Base-by-base conservation (phyloP, 1,140 invertebrate genomes). In the Aporrectodea caliginosa region DNA sequence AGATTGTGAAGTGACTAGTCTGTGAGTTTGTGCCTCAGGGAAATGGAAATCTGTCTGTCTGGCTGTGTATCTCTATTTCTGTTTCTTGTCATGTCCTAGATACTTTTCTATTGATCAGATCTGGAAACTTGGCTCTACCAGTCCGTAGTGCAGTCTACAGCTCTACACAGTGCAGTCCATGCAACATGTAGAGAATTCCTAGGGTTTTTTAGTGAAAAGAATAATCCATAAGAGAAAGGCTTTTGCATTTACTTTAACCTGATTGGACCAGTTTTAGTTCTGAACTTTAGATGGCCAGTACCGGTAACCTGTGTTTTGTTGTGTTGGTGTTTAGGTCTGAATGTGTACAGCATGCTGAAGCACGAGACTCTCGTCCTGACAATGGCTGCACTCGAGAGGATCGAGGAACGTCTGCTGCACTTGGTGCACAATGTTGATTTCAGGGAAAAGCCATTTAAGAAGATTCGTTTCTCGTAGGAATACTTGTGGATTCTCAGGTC, bases 351-450 rank as follows among this genome's bases (percentile, higher is more conserved):
- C 76, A 98, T 99, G 94, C 86, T 99, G 43, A 99, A 99, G 90
- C 94, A 99, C 89, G 92, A 96, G 79, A 98, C 97, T 0, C 86
- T 99, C 22, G 92, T 99, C 0, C 86, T 99, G 0, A 98, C 97
- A 1, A 88, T 93, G 82, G 89, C 90, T 72, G 96, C 97, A 14
- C 91, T 95, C 0, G 92, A 96, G 84, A 90, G 91, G 83, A 92
- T 99, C 82, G 95, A 99, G 90, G 91, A 95, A 77, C 93, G 93
- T 88, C 84, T 99, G 34, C 85, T 98, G n/a, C 91, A 90, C 82
- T 91, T 93, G 79, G 86, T 97, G 2, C 90, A 97, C 87, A 90
- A 92, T 81, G 81, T 73, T 35, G 68, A 80, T 73, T 68, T 31
- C 35, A 6, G 75, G 73, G 69, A 81, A 73, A 77, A 73, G 77